Base-by-base conservation (phyloP, 2,113 vertebrate genomes). In the Ameiurus melas region DNA sequence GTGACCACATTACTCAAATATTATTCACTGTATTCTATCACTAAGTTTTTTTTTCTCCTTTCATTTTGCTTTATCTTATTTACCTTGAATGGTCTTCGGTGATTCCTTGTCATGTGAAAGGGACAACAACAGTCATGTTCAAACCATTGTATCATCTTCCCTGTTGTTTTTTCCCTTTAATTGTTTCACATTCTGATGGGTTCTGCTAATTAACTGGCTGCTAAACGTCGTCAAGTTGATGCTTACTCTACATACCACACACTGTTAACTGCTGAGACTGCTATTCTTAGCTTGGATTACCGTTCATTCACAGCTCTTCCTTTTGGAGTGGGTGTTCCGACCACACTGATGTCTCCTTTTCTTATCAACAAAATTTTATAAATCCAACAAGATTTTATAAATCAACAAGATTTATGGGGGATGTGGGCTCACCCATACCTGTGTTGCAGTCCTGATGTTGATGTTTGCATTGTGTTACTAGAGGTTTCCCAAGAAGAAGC, bases 191-290 rank as follows among this genome's bases (percentile, higher is more conserved):
- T 62, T 60, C 20, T 27, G 36, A 60, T 43, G 33, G 57, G 80
- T 43, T 83, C 58, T 83, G 80, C 80, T 83, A 83, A 62, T 80
- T 83, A 83, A 43, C 80, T 43, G 80, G 80, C 57, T 82, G 80
- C 80, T 82, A 60, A 82, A 33, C 33, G 4, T 60, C 19, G 19
- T 60, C 80, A 82, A 60, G 80, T 82, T 36, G 55, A 82, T 82
- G 62, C 55, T 82, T 82, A 82, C 33, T 62, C 80, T 25, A 82
- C 20, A 27, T 83, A 83, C 80, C 57, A 83, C 58, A 81, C 53
- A 62, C 80, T 83, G 33, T 83, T 60, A 83, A 83, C 57, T 43
- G 57, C 80, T 43, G 80, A 27, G 58, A 39, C 58, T 62, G 33
- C 57, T 81, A 83, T 83, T 83, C 33, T 83, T 83, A 62, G 80